Conservation (phyloP, 1,140 invertebrate species). For the Tetranychus cinnabarinus region DNA sequence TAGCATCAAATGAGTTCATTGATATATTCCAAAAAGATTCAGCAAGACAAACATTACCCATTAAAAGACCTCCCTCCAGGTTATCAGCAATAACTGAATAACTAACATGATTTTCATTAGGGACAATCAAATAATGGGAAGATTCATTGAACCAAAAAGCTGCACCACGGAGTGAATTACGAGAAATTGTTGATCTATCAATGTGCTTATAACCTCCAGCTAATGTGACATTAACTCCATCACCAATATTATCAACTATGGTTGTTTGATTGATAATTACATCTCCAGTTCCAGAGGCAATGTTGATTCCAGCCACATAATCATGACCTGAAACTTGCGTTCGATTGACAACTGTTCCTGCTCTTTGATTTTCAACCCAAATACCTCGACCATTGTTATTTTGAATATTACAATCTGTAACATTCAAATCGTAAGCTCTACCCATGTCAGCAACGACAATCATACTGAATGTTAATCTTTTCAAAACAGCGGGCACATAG, state of each 20-base stretch:
- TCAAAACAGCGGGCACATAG: constrained; percentile 17
- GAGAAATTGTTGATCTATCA: constrained; percentile 41
- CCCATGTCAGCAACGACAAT: constrained; percentile 39
- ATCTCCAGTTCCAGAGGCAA: constrained; percentile 60
- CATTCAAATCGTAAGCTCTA: constrained; percentile 63
- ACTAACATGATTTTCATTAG: constrained; percentile 30
- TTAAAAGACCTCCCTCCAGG: constrained; percentile 51
- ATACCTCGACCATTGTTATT: constrained; percentile 82
- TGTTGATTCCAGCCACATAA: constrained; percentile 62
- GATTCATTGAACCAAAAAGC: constrained; percentile 71
- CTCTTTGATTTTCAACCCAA: constrained; percentile 54
- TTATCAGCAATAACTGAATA: constrained; percentile 66
- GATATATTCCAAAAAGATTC: constrained; percentile 43
- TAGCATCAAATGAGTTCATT: constrained; percentile 54
- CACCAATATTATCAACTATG: constrained; percentile 64
- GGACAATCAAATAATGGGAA: constrained; percentile 41
- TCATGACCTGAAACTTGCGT: constrained; percentile 61
- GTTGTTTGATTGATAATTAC: constrained; percentile 71
- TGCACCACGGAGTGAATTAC: constrained; percentile 55
- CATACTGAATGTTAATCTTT: constrained; percentile 43
- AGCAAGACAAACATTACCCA: constrained; percentile 34
- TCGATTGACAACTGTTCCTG: constrained; percentile 48
- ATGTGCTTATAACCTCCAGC: constrained; percentile 70
- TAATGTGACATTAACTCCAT: constrained; percentile 48
- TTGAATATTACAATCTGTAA: constrained; percentile 54